These are phyloP conservation scores for Arctia plantaginis DNA, from an alignment of 2,888 invertebrate species.

Conservation along the genomic window DNA sequence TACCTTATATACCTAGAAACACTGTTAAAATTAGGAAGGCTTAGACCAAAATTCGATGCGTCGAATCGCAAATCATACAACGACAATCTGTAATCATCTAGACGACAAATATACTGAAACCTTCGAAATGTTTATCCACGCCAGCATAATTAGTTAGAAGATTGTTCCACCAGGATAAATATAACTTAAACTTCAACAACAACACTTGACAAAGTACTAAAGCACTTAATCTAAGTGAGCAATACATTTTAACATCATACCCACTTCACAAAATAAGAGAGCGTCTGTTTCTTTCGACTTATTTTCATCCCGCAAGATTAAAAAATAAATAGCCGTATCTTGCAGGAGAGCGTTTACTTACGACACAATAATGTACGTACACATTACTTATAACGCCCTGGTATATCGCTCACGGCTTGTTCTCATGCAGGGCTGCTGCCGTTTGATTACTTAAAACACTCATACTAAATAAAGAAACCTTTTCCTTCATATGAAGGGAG, in stretches of 20 bases:
- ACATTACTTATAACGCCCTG: constrained; percentile 40
- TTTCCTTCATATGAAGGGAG: constrained; percentile 23
- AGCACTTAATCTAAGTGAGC: constrained; percentile 11
- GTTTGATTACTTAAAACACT: constrained; percentile 24
- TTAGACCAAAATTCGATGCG: neutral
- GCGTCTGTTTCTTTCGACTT: constrained; percentile 36
- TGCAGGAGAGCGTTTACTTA: constrained; percentile 28
- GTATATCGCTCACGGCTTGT: constrained; percentile 37
- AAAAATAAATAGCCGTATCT: constrained; percentile 35
- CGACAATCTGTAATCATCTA: neutral
- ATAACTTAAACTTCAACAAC: neutral
- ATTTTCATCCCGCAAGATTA: constrained; percentile 39
- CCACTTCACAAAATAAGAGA: constrained; percentile 23
- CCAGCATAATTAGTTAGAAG: neutral
- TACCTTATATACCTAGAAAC: neutral
- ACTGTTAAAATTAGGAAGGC: neutral
- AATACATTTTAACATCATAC: constrained; percentile 19
- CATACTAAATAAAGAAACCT: constrained; percentile 17
- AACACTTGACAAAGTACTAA: constrained; percentile 3
- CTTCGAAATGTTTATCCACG: neutral
- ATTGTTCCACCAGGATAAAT: neutral
- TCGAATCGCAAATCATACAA: too few relatives aligned
- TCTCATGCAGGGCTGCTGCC: constrained; percentile 34
- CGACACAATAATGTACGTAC: constrained; percentile 42
- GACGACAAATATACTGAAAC: neutral